phyloP scores from a whole-genome alignment of 2,797 vertebrate species.

The Streptopelia turtur region DNA sequence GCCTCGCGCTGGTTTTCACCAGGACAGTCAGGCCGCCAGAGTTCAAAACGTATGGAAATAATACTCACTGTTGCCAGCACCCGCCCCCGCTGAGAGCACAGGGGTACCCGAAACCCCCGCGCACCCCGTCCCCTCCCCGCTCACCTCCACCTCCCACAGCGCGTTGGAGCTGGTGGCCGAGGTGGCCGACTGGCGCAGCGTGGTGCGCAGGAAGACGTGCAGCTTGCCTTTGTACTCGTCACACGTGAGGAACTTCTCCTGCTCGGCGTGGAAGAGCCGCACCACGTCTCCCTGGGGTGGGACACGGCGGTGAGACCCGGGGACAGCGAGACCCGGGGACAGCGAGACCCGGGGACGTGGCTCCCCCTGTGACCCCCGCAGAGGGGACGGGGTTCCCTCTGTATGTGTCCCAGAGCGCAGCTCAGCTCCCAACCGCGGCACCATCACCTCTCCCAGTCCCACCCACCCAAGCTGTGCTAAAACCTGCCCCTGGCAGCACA shows the following conservation, averaged over 20 bases:
- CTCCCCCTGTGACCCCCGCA: neutral
- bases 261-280: slow-evolving; percentile 93
- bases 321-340: neutral
- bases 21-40: neutral
- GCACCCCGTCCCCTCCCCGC: rapidly evolving
- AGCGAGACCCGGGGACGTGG: neutral
- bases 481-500: neutral
- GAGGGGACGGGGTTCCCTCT: neutral
- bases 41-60: neutral
- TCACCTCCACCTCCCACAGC: slow-evolving; percentile 96
- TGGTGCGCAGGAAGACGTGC: slow-evolving; percentile 94
- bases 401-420: neutral
- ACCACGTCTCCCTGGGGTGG: slow-evolving; percentile 90
- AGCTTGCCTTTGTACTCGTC: slow-evolving; percentile 91
- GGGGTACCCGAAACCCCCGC: rapidly evolving
- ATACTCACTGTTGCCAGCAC: neutral
- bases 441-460: neutral
- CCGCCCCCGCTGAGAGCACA: rapidly evolving
- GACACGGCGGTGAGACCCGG: neutral
- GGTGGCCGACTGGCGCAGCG: slow-evolving; percentile 91
- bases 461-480: neutral
- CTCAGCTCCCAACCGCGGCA: neutral
- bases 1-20: neutral
- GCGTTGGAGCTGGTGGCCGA: slow-evolving; percentile 97
- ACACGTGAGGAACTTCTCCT: slow-evolving; percentile 97